Base-by-base conservation (phyloP, 2,113 vertebrate species). In the Dromaius novaehollandiae region DNA sequence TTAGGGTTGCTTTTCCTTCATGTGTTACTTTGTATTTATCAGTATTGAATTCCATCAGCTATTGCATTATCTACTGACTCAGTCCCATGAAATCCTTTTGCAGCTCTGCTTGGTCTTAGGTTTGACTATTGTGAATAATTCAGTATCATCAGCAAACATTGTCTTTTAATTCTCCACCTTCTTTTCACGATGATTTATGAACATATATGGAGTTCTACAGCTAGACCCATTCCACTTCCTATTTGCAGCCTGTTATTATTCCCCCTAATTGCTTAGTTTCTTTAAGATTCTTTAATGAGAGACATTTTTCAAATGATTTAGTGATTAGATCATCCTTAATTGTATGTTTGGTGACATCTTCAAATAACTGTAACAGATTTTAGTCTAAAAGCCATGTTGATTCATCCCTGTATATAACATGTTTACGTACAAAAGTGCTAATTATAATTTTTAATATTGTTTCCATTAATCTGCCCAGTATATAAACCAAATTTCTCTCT, bases 331-430 rank as follows among this genome's bases (percentile, higher is more conserved):
- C 51, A 87, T 79, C 46, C 40, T 78, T 90, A 82, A 78, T 36
- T 90, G 76, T 74, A 38, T 86, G 32, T 65, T 95, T 83, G 36
- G 66, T 93, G 55, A 6, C 50, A 46, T 51, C 56, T 82, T 87
- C 81, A 84, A 84, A 71, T 75, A 78, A 73, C 15, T 95, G 60
- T 15, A 86, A 75, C 22, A 46, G 50, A 56, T 95, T 95, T 95
- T 88, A 83, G 28, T 86, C 28, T 81, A 86, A 95, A 95, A 86
- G 22, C 19, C 13, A 15, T 10, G 24, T 68, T 87, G 82, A 89
- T 88, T 91, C 70, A 93, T 86, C 50, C 22, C 46, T 75, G 13
- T 58, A n/a, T 55, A 71, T 60, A 71, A 82, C 21, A 18, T 46
- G 61, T 64, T 88, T 90, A 50, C 80, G 63, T 86, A 34, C 42